Evolutionary conservation across 2,888 invertebrate genomes (phyloP), one percentile per base, ranked within the genome.

Genomic region (Emmelina monodactyla): DNA sequence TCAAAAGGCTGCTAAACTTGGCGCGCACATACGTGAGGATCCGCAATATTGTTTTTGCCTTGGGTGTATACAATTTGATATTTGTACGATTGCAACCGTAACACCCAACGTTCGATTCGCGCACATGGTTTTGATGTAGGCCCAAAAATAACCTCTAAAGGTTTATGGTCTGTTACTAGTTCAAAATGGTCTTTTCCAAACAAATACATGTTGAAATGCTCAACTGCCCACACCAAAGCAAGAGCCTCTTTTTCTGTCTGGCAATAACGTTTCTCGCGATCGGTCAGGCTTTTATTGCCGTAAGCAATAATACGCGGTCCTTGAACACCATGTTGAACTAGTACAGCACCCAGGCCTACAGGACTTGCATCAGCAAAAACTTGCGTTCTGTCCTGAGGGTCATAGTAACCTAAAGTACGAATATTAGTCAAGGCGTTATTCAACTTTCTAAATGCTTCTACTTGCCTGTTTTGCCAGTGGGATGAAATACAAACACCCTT

Each of bases 81-180:
- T 9, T 25, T 22, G 13, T 32, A 40, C 1, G 37, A 22, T 16
- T 40, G 34, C 2, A 40, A n/a, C 2, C 37, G 29, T 11, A 40
- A 14, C 2, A 40, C 31, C 40, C 37, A 40, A 14, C 37, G 22
- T 14, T 40, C 40, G 6, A 40, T 35, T 28, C 37, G 28, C 3
- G 40, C 40, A 32, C 37, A 40, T 10, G 40, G 34, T 28, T 34
- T 34, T 5, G 37, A 40, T 10, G 32, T 34, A 11, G 16, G 10
- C 10, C 28, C 28, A 29, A 29, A 38, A n/a, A 33, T 14, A 3
- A 30, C 13, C 14, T 37, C 22, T 10, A 32, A 19, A 12, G 33
- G 30, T 31, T 25, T 33, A 30, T 29, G 28, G 19, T 33, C 32
- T 2, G 19, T 34, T 2, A 34, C 25, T 19, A 28, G n/a, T 16